Evolutionary conservation across 2,797 vertebrate species (phyloP), one percentile per base, ranked within the genome.

Genomic region (Gephyroberyx darwinii): DNA sequence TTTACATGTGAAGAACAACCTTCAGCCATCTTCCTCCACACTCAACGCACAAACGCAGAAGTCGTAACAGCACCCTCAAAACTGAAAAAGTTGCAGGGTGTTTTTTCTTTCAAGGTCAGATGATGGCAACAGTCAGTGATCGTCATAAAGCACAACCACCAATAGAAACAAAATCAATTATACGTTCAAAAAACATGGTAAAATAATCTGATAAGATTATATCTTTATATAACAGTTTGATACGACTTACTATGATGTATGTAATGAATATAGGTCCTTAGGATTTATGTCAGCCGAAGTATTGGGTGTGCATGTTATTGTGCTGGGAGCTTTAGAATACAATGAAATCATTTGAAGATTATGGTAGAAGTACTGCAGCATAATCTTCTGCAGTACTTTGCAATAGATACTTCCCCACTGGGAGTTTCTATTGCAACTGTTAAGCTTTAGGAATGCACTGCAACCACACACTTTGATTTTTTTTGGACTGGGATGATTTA

Each of bases 361-460:
- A 14, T 43, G 16, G 12, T 13, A 4, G 12, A 6, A 35, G 7
- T 35, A 35, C 6, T 35, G 8, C 33, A 63, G 57, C 22, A 26
- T 14, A 26, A 26, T 26, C 26, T 26, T 26, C 26, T 26, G 26
- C 26, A 26, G 26, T 26, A 26, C 26, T 26, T 26, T 26, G 26
- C 26, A 26, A 26, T 26, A 26, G 26, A 17, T 14, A 39, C 14
- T 48, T 8, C 50, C 41, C 54, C 57, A 51, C 41, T 16, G 71
- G 61, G 57, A 77, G 4, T 19, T 68, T 77, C 70, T 59, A 1
- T 57, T 57, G 19, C 65, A 68, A 50, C 51, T 53, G 68, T 67
- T 67, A 69, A 58, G 26, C 26, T 63, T 31, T 62, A 33, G 14
- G 70, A 52, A 20, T 43, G 61, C 55, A 35, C 17, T 62, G 52